Conservation (phyloP, 35 echinoderm and acorn worm species). For the Ophiothrix spiculata region DNA sequence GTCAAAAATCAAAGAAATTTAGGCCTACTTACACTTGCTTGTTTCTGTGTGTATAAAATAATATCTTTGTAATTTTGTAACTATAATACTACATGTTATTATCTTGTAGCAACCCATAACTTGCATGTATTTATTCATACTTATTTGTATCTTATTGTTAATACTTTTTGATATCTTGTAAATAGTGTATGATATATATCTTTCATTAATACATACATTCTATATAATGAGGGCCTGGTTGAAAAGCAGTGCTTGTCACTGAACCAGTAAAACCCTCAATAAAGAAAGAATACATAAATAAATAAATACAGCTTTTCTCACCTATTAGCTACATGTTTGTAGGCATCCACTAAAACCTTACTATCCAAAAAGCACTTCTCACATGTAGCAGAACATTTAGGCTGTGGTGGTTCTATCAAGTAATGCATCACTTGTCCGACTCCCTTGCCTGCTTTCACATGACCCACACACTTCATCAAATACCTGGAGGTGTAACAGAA, state of each 20-base stretch:
- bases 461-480: constrained; percentile 73
- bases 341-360: constrained; percentile 61
- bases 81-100: no score
- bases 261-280: background rate
- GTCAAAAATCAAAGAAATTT: no score
- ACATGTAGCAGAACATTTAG: constrained; percentile 39
- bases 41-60: no score
- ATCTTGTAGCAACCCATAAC: no score
- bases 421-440: constrained; percentile 62
- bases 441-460: constrained; percentile 36
- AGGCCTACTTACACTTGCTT: no score
- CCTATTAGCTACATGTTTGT: constrained; percentile 77
- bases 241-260: background rate
- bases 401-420: constrained; percentile 19
- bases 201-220: background rate
- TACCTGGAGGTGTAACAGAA: constrained; percentile 34
- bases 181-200: background rate
- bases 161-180: background rate
- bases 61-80: no score
- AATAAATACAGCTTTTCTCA: background rate
- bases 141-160: no score
- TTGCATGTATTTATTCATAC: no score
- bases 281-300: background rate
- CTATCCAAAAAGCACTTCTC: constrained; percentile 55
- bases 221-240: background rate